Evolutionary conservation across 2,797 vertebrate genomes (phyloP).

Genomic region (Tolypeutes matacus): DNA sequence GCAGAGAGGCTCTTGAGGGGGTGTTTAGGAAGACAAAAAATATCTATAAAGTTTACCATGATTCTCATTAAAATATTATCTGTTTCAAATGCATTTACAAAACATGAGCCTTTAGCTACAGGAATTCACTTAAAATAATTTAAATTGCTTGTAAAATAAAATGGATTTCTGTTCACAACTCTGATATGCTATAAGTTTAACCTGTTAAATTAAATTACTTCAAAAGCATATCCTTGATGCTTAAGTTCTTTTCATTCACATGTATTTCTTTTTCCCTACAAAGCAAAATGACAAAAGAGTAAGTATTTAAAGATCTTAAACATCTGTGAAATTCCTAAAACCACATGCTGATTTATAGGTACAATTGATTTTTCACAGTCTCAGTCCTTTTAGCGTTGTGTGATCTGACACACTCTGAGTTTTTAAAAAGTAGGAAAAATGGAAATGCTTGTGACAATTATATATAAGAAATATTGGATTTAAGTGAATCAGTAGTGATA

Average conservation of each 20-base stretch:
- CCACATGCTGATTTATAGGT: neutral
- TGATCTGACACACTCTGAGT: neutral
- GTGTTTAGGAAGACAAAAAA: slow-evolving; percentile 69
- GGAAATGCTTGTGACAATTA: neutral
- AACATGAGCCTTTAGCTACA: slow-evolving; percentile 36
- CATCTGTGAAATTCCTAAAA: slow-evolving; percentile 4
- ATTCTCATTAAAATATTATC: slow-evolving; percentile 75
- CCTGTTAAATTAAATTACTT: slow-evolving; percentile 52
- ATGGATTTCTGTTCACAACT: slow-evolving; percentile 53
- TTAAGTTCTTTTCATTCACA: slow-evolving; percentile 59
- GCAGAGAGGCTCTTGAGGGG: slow-evolving; percentile 47
- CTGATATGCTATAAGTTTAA: slow-evolving; percentile 44
- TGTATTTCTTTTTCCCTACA: neutral
- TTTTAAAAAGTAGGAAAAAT: neutral
- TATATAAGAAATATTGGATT: neutral
- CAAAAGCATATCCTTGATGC: neutral
- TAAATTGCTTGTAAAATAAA: slow-evolving; percentile 71
- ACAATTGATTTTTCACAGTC: neutral
- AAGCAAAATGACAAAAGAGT: neutral
- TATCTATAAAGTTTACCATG: slow-evolving; percentile 71
- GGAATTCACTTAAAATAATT: slow-evolving; percentile 65
- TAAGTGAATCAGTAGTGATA: neutral
- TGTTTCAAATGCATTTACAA: slow-evolving; percentile 57
- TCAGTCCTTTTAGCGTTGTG: neutral
- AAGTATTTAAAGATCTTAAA: neutral